These are phyloP conservation scores for Papilio demoleus DNA, from an alignment of 2,888 invertebrate species.

Conservation along the genomic window DNA sequence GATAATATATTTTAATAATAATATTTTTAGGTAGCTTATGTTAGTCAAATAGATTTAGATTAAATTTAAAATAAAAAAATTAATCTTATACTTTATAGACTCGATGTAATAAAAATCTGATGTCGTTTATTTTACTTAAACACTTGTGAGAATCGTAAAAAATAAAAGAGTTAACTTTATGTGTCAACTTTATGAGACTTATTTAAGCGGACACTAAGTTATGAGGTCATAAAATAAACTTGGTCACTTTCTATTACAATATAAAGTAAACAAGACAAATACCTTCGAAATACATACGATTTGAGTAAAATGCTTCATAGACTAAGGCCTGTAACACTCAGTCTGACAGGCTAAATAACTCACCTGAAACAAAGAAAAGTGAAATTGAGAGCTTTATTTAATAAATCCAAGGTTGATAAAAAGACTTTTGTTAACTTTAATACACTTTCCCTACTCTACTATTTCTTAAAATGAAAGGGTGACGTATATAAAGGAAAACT, in stretches of 20 bases:
- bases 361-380: slow-evolving; percentile 8
- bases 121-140: slow-evolving; percentile 18
- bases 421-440: too few species aligned
- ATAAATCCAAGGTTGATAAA: too few species aligned
- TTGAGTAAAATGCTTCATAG: background rate
- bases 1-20: background rate
- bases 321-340: background rate
- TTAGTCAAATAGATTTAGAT: slow-evolving; percentile 3
- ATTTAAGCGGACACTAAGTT: slow-evolving; percentile 12
- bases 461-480: too few species aligned
- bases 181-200: slow-evolving; percentile 19
- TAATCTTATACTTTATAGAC: slow-evolving; percentile 10
- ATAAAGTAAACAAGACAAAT: background rate
- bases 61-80: slow-evolving; percentile 15
- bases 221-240: slow-evolving; percentile 11
- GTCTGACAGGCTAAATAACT: background rate
- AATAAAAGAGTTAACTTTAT: slow-evolving; percentile 1
- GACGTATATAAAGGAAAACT: too few species aligned
- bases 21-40: background rate
- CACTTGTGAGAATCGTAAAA: slow-evolving; percentile 17
- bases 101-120: slow-evolving; percentile 9
- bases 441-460: too few species aligned
- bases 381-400: background rate
- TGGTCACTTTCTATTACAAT: background rate
- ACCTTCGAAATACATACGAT: background rate